A percentile compares a stretch with the other conserved stretches of the same genome.
phyloP scores from a whole-genome alignment of 2,888 invertebrate genomes.

The Amiota minor region DNA sequence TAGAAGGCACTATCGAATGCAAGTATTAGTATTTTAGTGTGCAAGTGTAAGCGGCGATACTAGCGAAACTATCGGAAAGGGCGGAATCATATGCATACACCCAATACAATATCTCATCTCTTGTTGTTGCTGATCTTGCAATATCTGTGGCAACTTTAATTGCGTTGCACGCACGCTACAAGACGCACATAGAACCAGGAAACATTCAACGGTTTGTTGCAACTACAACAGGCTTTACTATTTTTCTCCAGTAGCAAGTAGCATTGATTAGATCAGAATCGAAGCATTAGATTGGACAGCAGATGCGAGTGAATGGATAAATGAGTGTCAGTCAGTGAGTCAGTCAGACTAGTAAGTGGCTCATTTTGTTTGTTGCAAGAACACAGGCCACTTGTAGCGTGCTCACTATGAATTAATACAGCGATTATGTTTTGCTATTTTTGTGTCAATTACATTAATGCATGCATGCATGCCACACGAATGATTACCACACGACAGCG shows the following conservation, averaged over 20 bases:
- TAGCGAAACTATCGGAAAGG: too few species aligned
- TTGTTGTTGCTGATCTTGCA: background rate
- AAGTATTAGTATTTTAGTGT: too few species aligned
- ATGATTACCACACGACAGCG: background rate
- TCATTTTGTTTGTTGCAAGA: background rate
- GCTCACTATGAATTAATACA: constrained; percentile 55
- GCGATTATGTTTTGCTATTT: constrained; percentile 48
- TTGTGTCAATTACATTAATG: constrained; percentile 68
- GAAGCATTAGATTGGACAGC: background rate
- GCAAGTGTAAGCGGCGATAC: too few species aligned
- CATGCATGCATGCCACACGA: constrained; percentile 45
- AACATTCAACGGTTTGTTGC: constrained; percentile 19
- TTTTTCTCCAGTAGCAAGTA: too few species aligned
- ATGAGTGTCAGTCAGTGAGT: background rate
- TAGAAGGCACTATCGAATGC: too few species aligned
- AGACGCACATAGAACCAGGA: constrained; percentile 19
- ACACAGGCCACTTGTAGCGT: constrained; percentile 35
- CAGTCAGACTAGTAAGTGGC: background rate
- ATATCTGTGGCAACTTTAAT: constrained; percentile 13
- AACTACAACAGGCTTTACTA: background rate
- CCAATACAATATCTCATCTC: background rate
- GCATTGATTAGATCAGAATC: too few species aligned
- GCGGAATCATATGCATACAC: too few species aligned
- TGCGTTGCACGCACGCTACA: constrained; percentile 1
- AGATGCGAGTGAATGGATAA: background rate